phyloP scores from a whole-genome alignment of 37 sponge, comb jelly and placozoan genomes.

The Cladorhizidae sp. region DNA sequence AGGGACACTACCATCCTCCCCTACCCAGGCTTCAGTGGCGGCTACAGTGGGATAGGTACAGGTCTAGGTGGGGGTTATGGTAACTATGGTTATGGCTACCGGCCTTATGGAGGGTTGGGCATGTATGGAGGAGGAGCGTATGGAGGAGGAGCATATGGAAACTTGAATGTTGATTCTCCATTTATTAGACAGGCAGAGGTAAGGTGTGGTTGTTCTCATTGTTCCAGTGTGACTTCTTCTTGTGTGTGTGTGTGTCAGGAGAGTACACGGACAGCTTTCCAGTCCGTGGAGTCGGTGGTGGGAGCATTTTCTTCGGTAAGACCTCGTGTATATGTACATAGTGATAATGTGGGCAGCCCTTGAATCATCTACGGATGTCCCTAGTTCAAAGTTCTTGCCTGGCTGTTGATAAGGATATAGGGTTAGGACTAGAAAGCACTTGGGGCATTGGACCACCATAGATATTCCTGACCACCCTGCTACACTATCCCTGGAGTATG shows the following conservation, averaged over 20 bases:
- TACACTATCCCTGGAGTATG: too few species aligned
- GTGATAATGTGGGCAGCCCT: too few species aligned
- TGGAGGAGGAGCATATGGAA: neutral
- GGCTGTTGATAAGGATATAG: too few species aligned
- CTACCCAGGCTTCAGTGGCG: slow-evolving; percentile 5
- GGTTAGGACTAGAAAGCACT: too few species aligned
- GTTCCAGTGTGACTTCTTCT: neutral
- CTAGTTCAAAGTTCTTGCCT: too few species aligned
- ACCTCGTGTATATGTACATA: too few species aligned
- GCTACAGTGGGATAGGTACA: neutral
- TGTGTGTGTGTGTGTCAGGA: slow-evolving; percentile 23
- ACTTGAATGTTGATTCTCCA: slow-evolving; percentile 19
- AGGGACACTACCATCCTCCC: neutral
- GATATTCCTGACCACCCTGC: too few species aligned
- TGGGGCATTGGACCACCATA: too few species aligned
- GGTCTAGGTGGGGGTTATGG: slow-evolving; percentile 52
- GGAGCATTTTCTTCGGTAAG: slow-evolving; percentile 79
- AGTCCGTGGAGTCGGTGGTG: slow-evolving; percentile 79
- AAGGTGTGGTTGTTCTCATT: neutral
- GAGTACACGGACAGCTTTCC: slow-evolving; percentile 65
- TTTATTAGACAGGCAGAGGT: slow-evolving; percentile 73
- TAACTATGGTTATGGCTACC: slow-evolving; percentile 36
- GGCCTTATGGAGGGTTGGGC: slow-evolving; percentile 31
- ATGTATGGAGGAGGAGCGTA: slow-evolving; percentile 10
- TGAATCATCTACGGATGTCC: too few species aligned